Base-by-base conservation (phyloP, 2,113 vertebrate species). In the Poecilia latipinna region DNA sequence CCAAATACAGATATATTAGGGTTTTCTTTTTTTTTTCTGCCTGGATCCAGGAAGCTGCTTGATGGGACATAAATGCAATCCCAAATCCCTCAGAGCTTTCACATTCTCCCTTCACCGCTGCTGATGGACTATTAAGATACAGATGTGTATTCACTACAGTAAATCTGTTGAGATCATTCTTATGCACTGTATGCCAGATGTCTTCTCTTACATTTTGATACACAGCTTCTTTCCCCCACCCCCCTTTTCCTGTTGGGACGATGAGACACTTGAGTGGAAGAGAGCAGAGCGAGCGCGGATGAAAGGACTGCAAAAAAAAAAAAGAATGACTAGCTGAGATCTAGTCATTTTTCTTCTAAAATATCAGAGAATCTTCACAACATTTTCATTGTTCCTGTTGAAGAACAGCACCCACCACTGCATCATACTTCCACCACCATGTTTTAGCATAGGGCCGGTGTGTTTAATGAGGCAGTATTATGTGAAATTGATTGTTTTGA, bases 1-100 rank as follows among this genome's bases (percentile, higher is more conserved):
- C 86, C 89, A 92, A 93, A 94, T 91, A 92, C 93, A 92, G 87
- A 88, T 91, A 91, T 93, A 94, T 93, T 91, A 93, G 91, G 90
- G 86, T 89, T 37, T 37, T 37, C 35, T 37, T 33, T 33, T 33
- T 33, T 37, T 92, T 57, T 57, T 57, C 80, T 87, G 86, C 86
- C 82, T 86, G 84, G 85, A 87, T 91, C 85, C 78, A 82, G 89
- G 87, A 87, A 87, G 88, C 89, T 85, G 88, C 86, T 88, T 92
- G 91, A 93, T 91, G 86, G 87, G 89, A 91, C 89, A 87, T 91
- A 91, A 91, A 91, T 89, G 89, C 88, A 90, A 88, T 92, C 87
- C 79, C 69, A 92, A 93, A 91, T 91, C 92, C 92, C 88, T 89
- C 81, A 78, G 90, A 91, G 91, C 88, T 79, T 87, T 88, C 81